A percentile compares a stretch with the other conserved stretches of the same genome.
phyloP scores from a whole-genome alignment of 2,113 vertebrate genomes.

The Burhinus bistriatus region DNA sequence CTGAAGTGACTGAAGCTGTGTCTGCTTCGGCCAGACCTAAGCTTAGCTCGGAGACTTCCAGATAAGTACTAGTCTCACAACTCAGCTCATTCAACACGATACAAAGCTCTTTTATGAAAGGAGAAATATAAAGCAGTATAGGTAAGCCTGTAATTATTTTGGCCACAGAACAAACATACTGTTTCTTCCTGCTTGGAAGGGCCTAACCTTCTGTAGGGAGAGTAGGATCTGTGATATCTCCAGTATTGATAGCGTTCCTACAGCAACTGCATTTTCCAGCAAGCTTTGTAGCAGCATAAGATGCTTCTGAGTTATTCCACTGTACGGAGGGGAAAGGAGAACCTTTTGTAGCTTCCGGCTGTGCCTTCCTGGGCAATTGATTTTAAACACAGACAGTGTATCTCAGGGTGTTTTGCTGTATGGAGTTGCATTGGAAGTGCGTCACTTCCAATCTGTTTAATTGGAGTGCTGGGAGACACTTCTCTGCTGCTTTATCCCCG shows the following conservation, averaged over 20 bases:
- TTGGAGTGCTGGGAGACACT: slow-evolving; percentile 23
- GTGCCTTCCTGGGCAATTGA: neutral
- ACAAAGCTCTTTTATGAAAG: slow-evolving; percentile 35
- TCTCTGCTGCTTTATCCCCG: neutral
- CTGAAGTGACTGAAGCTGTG: neutral
- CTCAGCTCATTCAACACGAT: neutral
- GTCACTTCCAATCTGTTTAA: slow-evolving; percentile 24
- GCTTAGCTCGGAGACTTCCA: neutral
- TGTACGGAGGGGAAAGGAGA: neutral
- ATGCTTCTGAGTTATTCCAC: neutral
- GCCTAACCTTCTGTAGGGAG: neutral
- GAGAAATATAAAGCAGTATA: neutral
- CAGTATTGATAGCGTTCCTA: neutral
- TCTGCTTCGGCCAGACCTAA: neutral
- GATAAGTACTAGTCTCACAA: neutral
- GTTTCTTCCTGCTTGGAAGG: slow-evolving; percentile 40
- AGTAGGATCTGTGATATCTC: neutral
- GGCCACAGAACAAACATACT: slow-evolving; percentile 3
- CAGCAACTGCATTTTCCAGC: neutral
- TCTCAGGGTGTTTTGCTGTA: neutral
- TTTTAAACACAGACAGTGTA: neutral
- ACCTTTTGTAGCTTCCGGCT: neutral
- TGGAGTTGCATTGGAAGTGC: neutral
- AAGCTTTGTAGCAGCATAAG: neutral
- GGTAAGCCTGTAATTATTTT: slow-evolving; percentile 6